Conservation (phyloP, 2,888 invertebrate genomes). For the Melanchra persicariae region DNA sequence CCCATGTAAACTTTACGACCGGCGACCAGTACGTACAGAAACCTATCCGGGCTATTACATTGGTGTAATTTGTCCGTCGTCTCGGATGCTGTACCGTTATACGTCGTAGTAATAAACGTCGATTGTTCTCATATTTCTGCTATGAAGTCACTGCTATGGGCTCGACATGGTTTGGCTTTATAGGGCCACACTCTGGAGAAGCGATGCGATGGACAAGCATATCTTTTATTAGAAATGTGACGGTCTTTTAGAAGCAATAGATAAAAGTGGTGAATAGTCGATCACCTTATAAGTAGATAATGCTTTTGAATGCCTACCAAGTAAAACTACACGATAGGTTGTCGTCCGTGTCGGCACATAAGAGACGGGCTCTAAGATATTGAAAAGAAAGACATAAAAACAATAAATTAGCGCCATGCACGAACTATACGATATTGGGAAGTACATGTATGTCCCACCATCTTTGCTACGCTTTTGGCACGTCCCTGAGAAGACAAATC, state of each 20-base stretch:
- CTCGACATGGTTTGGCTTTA: not conserved
- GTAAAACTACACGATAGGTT: no score
- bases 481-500: not conserved
- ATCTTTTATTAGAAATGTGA: not conserved
- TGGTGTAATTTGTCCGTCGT: slow-evolving; percentile 33
- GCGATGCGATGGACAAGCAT: slow-evolving; percentile 1
- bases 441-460: no score
- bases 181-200: not conserved
- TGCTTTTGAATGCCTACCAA: no score
- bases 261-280: no score
- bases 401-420: no score
- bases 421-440: no score
- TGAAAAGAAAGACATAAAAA: no score
- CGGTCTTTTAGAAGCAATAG: no score
- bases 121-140: slow-evolving; percentile 67
- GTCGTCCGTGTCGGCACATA: no score
- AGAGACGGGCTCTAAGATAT: not conserved
- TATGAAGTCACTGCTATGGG: slow-evolving; percentile 49
- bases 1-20: slow-evolving; percentile 26
- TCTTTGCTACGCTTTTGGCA: not conserved
- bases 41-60: slow-evolving; percentile 11
- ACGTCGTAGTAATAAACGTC: slow-evolving; percentile 47
- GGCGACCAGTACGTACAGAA: not conserved
- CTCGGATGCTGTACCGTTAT: slow-evolving; percentile 55
- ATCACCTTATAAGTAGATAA: not conserved